These are phyloP conservation scores for Thalassaphorura encarpata DNA, from an alignment of 1,140 invertebrate species.

Conservation along the genomic window DNA sequence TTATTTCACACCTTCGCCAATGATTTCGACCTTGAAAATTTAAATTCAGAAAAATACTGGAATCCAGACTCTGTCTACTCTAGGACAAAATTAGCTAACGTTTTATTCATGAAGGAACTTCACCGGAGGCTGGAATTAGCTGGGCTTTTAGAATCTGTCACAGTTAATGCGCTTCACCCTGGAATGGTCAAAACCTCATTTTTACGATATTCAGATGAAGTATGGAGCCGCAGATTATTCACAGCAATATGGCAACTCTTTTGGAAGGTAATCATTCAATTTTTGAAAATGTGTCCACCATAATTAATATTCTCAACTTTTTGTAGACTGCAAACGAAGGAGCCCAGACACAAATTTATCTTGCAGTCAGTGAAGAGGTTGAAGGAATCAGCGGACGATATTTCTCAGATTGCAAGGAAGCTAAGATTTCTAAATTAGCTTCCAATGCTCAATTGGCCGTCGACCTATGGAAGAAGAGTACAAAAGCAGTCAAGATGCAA, in stretches of 20 bases:
- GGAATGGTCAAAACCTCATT: background rate
- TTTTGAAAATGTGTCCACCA: too few species aligned
- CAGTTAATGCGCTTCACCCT: conserved; percentile 2
- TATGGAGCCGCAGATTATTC: background rate
- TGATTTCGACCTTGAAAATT: background rate
- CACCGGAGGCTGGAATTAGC: background rate
- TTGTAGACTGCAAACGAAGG: conserved; percentile 65
- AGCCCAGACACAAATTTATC: conserved; percentile 66
- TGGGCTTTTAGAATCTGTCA: background rate
- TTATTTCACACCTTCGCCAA: background rate
- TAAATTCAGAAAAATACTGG: background rate
- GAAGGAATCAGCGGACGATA: conserved; percentile 66
- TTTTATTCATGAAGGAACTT: conserved; percentile 5
- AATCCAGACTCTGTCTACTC: background rate
- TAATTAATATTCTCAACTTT: too few species aligned
- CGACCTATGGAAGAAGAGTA: conserved; percentile 73
- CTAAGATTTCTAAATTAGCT: conserved; percentile 35
- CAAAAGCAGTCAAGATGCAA: conserved; percentile 55
- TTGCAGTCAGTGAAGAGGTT: conserved; percentile 65
- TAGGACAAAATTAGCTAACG: background rate
- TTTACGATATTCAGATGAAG: background rate
- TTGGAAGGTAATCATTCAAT: too few species aligned
- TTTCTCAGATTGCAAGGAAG: conserved; percentile 62
- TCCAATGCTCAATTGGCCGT: conserved; percentile 58
- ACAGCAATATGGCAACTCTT: background rate